Evolutionary conservation across 2,888 invertebrate genomes (phyloP), one percentile per base, ranked within the genome.

Genomic region (Lottia scabra): DNA sequence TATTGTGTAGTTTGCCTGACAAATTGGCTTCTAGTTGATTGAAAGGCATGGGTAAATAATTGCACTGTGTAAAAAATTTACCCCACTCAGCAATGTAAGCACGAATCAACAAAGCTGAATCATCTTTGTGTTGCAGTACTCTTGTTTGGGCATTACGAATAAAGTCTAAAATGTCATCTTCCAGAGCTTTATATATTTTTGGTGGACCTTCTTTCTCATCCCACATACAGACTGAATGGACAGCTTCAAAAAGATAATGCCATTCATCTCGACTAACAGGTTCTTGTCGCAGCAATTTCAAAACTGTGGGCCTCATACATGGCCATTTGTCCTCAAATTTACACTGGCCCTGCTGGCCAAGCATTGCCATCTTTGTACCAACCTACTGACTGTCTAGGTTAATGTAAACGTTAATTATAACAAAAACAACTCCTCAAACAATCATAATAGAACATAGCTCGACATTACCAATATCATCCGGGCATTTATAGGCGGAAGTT

Each of bases 1-100:
- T 91, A 85, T 92, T 91, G 77, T 87, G 87, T 74, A 91, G 91
- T 89, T 94, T 94, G 27, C 94, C 94, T 72, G 94, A 93, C 62
- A 97, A 92, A 71, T 95, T 93, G 79, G 94, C 94, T 91, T 98
- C 98, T 81, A 99, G 91, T 88, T 97, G 96, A 73, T 95, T 93
- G 91, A 99, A 99, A 23, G 98, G 98, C 81, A 97, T 95, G 0
- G 98, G 98, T 85, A 99, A 92, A 91, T 98, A 99, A 89, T 96
- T 95, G 90, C 98, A 98, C 89, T 99, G 99, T 5, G 97, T 96
- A 89, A 98, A 98, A 91, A 98, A 99, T 88, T 97, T 97, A 67
- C 96, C 93, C 99, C 99, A 99, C 91, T 99, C 99, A 8, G 94
- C 93, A 83, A 99, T 99, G 89, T 99, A 99, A 0, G 98, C 96